Base-by-base conservation (phyloP, 2,113 vertebrate genomes). In the Nettapus auritus region DNA sequence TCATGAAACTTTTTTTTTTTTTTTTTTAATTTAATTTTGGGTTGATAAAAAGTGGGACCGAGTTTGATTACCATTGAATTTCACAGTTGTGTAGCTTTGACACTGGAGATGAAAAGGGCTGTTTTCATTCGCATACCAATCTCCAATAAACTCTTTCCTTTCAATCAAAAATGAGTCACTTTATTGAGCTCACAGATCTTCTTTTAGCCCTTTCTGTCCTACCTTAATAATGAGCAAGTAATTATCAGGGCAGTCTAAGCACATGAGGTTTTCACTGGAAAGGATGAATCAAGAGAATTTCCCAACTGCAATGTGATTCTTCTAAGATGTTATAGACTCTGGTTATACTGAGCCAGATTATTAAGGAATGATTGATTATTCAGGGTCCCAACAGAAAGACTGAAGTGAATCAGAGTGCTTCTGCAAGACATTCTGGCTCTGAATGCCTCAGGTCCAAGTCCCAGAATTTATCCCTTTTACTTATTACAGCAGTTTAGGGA, bases 281-380 rank as follows among this genome's bases (percentile, higher is more conserved):
- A 74, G 44, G 55, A 64, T 73, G 60, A 90, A 87, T 86, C 53
- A 88, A 88, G 83, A 93, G 33, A 44, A 81, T 77, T 95, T 83
- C 60, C 60, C 52, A 91, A 36, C 46, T 53, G 34, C 86, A 78
- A 66, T 76, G 34, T 2, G 18, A 79, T 67, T 88, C 29, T 89
- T 92, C 75, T 46, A 74, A 83, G 90, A 40, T 29, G 26, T 69
- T 68, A 74, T 33, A 81, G 67, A 52, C n/a, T 79, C 76, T 78
- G 36, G 29, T 83, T 86, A 57, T 48, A 83, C 33, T 79, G 57
- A 87, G 60, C 5, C 42, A 76, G 50, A 80, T 80, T 86, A 93
- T 82, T 79, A 88, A 53, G 63, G 44, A 82, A 60, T 36, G 44
- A 80, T 64, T 1, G 4, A 78, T 59, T 89, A 66, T 84, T 93